Conservation (phyloP, 2,888 invertebrate genomes). For the Rhagium mordax region DNA sequence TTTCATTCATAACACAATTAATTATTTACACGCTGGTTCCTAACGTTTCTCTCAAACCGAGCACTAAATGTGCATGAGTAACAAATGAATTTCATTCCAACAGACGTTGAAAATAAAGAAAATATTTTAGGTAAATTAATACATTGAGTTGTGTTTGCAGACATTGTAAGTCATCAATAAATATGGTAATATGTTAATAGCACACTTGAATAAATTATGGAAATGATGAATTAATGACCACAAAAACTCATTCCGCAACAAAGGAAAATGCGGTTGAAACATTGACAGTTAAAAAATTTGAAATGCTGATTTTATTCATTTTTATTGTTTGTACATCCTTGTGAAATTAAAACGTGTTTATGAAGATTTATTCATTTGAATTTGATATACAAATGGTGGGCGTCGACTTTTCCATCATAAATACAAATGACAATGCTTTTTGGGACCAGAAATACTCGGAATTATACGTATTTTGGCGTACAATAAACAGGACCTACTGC, state of each 20-base stretch:
- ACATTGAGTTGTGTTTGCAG: neutral
- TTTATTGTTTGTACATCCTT: slow-evolving; percentile 4
- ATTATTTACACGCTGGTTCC: too few species aligned
- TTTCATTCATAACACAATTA: too few species aligned
- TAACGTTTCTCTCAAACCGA: too few species aligned
- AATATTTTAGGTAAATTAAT: too few species aligned
- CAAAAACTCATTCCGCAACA: slow-evolving; percentile 3
- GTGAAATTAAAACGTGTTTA: neutral
- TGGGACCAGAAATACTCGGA: too few species aligned
- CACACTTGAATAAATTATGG: slow-evolving; percentile 10
- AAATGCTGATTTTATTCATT: neutral
- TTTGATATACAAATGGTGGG: neutral
- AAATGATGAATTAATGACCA: slow-evolving; percentile 1
- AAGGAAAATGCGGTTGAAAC: neutral
- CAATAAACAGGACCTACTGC: too few species aligned
- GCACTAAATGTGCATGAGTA: too few species aligned
- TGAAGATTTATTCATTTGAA: neutral
- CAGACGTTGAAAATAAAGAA: too few species aligned
- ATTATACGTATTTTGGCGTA: too few species aligned
- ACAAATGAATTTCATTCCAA: too few species aligned
- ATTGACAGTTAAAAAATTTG: neutral
- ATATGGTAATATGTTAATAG: slow-evolving; percentile 12
- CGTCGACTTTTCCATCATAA: neutral
- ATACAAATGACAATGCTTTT: too few species aligned
- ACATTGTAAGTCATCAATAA: neutral